Evolutionary conservation across 2,888 invertebrate genomes (phyloP), one percentile per base, ranked within the genome.

Genomic region (Rhyacophila evoluta): DNA sequence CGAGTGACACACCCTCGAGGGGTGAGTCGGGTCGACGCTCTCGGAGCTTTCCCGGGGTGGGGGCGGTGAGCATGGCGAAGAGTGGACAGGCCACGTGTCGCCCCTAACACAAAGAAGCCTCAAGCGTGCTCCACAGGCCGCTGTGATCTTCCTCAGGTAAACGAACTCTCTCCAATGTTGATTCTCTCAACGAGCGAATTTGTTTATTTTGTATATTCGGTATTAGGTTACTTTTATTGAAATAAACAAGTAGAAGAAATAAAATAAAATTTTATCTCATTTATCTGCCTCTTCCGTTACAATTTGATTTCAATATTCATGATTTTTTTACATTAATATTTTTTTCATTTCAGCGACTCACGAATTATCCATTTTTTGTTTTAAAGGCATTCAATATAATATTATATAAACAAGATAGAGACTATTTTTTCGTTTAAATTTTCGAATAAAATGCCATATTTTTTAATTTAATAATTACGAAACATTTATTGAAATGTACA

Each of bases 1-100:
- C 11, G 75, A 75, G 71, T 75, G 70, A 70, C 75, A 75, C 39
- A 33, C 33, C 29, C 69, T 28, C 33, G 69, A 10, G 15, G 67
- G 33, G 70, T 25, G 68, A 25, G 39, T 36, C 38, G 70, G 70
- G 75, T 75, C 75, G 71, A 70, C 75, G 75, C 39, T 70, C 75
- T 70, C 38, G 29, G 70, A 38, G 69, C 12, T 37, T 37, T 72
- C 11, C 36, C 37, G 27, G 37, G 74, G 67, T 27, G 36, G 74
- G 75, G 67, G 12, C 27, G 11, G 37, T 33, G 55, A 55, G 70
- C 12, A 68, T 70, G 67, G 12, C 27, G 11, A 19, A 4, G 55
- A 55, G 70, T 29, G 28, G 70, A 29, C 29, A 70, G 70, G 70
- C 70, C 70, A 70, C 70, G 29, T 70, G 70, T 70, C 12, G 29